These are phyloP conservation scores for Vultur gryphus DNA, from an alignment of 2,797 vertebrate species.

Conservation along the genomic window DNA sequence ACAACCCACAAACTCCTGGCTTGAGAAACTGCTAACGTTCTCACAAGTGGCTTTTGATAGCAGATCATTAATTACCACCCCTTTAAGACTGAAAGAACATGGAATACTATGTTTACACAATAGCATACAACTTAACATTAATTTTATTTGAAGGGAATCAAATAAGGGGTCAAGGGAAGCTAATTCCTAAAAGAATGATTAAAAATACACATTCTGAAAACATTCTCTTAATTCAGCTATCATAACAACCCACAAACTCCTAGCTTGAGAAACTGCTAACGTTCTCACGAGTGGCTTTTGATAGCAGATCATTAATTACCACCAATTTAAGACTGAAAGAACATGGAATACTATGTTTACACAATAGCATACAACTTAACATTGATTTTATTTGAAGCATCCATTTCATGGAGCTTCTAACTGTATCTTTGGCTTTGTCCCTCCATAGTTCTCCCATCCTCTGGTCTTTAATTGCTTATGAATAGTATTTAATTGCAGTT, in stretches of 20 bases:
- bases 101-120: not conserved
- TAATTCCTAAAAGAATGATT: constrained; percentile 78
- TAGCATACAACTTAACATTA: not conserved
- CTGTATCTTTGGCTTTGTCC: not conserved
- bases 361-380: not conserved
- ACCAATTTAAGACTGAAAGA: not conserved
- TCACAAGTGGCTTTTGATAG: not conserved
- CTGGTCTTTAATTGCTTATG: not conserved
- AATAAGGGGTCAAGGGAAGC: constrained; percentile 64
- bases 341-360: not conserved
- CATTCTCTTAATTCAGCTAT: not conserved
- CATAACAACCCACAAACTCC: not conserved
- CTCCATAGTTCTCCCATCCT: not conserved
- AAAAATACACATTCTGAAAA: constrained; percentile 32
- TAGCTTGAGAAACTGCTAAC: not conserved
- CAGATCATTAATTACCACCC: not conserved
- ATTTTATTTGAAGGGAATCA: not conserved
- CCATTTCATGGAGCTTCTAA: not conserved
- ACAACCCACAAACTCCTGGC: not conserved
- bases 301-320: not conserved
- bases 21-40: not conserved
- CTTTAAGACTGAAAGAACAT: not conserved
- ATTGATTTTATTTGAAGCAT: not conserved
- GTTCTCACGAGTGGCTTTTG: not conserved
- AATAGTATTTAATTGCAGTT: not conserved